Conservation (phyloP, 2,888 invertebrate species). For the Nipponacmea schrenckii region DNA sequence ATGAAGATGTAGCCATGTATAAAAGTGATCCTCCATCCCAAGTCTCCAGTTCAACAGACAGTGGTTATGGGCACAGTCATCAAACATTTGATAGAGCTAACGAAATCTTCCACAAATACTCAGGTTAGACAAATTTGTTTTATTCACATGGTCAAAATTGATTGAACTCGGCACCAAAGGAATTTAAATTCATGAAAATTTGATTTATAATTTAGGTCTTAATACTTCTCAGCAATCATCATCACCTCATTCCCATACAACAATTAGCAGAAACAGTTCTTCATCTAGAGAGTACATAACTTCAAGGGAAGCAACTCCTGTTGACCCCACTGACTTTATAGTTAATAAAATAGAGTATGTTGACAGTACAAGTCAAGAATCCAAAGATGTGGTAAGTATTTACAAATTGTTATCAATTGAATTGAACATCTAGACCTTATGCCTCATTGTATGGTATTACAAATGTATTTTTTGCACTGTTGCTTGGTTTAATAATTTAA, state of each 20-base stretch:
- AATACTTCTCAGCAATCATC: conserved; percentile 22
- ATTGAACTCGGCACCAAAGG: too few species aligned
- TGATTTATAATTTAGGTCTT: conserved; percentile 10
- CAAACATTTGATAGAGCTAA: conserved; percentile 46
- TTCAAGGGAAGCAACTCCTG: conserved; percentile 54
- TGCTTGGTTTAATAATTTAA: too few species aligned
- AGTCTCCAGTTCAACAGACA: conserved; percentile 65
- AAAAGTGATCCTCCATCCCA: conserved; percentile 61
- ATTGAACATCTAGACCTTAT: too few species aligned
- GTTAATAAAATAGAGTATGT: conserved; percentile 7
- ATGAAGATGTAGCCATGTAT: conserved; percentile 60
- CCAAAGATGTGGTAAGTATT: conserved; percentile 23
- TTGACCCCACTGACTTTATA: conserved; percentile 29
- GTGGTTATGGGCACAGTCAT: conserved; percentile 62
- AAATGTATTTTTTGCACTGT: too few species aligned
- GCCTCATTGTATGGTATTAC: too few species aligned
- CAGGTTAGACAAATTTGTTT: conserved; percentile 27
- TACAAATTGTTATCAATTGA: too few species aligned
- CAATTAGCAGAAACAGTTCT: conserved; percentile 22
- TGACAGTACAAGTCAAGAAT: conserved; percentile 18
- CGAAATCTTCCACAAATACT: conserved; percentile 31
- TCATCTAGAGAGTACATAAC: conserved; percentile 23
- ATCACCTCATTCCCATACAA: conserved; percentile 30
- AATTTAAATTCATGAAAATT: neutral
- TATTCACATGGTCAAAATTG: neutral